These are phyloP conservation scores for Diplazon laetatorius DNA, from an alignment of 2,888 invertebrate genomes.

Conservation along the genomic window DNA sequence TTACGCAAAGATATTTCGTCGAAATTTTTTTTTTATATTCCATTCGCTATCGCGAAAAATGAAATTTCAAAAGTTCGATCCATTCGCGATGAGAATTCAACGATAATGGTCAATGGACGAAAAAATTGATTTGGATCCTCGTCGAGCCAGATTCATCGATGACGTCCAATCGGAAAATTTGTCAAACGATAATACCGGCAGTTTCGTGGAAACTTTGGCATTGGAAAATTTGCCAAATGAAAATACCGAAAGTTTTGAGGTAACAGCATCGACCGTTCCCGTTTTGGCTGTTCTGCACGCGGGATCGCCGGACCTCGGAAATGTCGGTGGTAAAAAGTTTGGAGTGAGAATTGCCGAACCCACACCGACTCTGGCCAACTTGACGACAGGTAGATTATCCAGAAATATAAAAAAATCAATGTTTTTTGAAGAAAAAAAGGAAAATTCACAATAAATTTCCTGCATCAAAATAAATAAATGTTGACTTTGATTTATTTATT, in stretches of 20 bases:
- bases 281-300: constrained; percentile 18
- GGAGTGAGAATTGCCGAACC: neutral
- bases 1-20: neutral
- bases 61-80: constrained; percentile 7
- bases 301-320: neutral
- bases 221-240: neutral
- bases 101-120: constrained; percentile 34
- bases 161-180: neutral
- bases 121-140: neutral
- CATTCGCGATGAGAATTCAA: constrained; percentile 7
- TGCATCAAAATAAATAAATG: no score
- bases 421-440: no score
- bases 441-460: no score
- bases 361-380: constrained; percentile 32
- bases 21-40: constrained; percentile 7
- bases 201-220: neutral
- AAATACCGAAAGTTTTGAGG: neutral
- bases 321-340: constrained; percentile 18
- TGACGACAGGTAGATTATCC: constrained; percentile 44
- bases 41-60: neutral
- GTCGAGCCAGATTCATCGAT: constrained; percentile 27
- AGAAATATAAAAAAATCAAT: no score
- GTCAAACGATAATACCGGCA: neutral
- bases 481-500: no score
- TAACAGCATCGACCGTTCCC: constrained; percentile 6